These are phyloP conservation scores for Meteorus cinctellus DNA, from an alignment of 2,888 invertebrate genomes.

Conservation along the genomic window DNA sequence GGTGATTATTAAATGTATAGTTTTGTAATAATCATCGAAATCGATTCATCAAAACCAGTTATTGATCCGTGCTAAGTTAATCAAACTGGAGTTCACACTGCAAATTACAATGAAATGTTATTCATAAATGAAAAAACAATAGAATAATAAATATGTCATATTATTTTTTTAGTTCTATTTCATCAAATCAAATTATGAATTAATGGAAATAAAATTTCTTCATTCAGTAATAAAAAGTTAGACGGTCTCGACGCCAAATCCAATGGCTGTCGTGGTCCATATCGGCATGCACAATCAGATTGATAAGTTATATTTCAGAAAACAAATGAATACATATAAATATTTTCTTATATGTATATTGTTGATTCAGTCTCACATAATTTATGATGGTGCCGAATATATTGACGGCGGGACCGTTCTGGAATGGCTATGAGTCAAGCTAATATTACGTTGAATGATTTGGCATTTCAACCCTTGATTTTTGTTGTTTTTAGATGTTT, in stretches of 20 bases:
- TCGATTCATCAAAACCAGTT: neutral
- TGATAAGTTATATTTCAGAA: neutral
- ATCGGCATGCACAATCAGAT: neutral
- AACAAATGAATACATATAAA: neutral
- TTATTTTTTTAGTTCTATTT: constrained; percentile 17
- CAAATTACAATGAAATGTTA: constrained; percentile 17
- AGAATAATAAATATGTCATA: neutral
- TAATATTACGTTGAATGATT: constrained; percentile 46
- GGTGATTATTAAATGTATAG: neutral
- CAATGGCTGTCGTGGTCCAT: constrained; percentile 33
- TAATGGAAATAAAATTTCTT: neutral
- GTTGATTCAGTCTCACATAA: neutral
- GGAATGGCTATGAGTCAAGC: constrained; percentile 61
- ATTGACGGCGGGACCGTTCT: constrained; percentile 58
- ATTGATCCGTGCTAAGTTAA: constrained; percentile 23
- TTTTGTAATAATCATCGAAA: neutral
- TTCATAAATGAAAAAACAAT: constrained; percentile 14
- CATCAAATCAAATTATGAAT: neutral
- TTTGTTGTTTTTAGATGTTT: constrained; percentile 19
- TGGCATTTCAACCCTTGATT: constrained; percentile 19
- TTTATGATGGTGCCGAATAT: constrained; percentile 32
- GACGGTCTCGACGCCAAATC: constrained; percentile 54
- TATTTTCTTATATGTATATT: neutral
- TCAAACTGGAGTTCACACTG: constrained; percentile 16
- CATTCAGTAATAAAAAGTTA: constrained; percentile 11